A percentile compares a stretch with the other conserved stretches of the same genome.
Evolutionary conservation across 2,888 invertebrate species (phyloP).

Genomic region (Euspilapteryx auroguttella): DNA sequence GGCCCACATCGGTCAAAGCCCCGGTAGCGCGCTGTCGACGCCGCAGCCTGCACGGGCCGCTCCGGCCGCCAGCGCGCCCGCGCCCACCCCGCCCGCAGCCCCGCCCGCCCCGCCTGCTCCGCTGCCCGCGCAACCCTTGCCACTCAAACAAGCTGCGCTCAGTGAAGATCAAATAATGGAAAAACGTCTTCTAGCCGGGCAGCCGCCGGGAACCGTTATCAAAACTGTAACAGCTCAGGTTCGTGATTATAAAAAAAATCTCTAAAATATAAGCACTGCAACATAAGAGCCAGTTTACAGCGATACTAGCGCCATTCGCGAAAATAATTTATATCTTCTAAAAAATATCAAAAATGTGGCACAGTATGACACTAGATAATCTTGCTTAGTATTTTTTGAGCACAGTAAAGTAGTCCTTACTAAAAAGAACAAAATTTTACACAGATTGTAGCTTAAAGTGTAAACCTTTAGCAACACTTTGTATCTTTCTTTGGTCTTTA

Average conservation of each 20-base stretch:
- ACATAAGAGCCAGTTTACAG: too few species aligned
- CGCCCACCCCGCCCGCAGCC: constrained; percentile 14
- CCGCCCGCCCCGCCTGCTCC: constrained; percentile 13
- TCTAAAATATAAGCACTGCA: too few species aligned
- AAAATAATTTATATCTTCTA: too few species aligned
- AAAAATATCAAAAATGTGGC: too few species aligned
- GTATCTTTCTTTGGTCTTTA: too few species aligned
- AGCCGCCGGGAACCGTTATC: constrained; percentile 83
- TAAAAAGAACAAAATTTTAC: too few species aligned
- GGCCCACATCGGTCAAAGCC: constrained; percentile 67
- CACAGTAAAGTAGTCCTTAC: constrained; percentile 7
- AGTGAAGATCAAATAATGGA: constrained; percentile 63
- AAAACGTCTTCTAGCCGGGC: constrained; percentile 73
- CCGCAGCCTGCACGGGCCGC: constrained; percentile 10
- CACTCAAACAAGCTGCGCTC: constrained; percentile 16
- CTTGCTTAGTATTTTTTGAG: too few species aligned
- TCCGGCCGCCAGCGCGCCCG: constrained; percentile 11
- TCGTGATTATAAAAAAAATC: too few species aligned
- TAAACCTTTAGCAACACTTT: too few species aligned
- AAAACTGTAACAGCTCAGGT: constrained; percentile 85
- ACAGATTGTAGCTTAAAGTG: too few species aligned
- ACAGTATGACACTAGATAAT: too few species aligned
- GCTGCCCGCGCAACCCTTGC: constrained; percentile 12
- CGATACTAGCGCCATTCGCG: too few species aligned
- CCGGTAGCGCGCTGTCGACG: constrained; percentile 17